Percentiles rank a stretch among this genome's conserved stretches.
phyloP scores from a whole-genome alignment of 1,140 invertebrate genomes.

The Drosophila equinoxialis region DNA sequence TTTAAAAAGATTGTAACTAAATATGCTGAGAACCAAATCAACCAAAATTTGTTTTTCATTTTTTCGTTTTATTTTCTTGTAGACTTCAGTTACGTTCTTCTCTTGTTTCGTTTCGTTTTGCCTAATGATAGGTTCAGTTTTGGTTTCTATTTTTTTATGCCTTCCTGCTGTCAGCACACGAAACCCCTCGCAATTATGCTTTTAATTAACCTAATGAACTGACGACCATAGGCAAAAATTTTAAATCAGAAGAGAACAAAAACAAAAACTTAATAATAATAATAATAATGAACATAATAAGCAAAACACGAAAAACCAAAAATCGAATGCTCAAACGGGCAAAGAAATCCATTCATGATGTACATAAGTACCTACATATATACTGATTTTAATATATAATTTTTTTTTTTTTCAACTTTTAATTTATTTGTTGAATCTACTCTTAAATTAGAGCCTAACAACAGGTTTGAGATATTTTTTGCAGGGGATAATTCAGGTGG shows the following conservation, averaged over 20 bases:
- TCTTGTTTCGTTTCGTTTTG: conserved; percentile 27
- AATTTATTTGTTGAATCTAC: too few species aligned
- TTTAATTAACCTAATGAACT: conserved; percentile 78
- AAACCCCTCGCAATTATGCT: conserved; percentile 60
- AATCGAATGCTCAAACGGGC: neutral
- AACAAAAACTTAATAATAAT: neutral
- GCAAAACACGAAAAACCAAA: neutral
- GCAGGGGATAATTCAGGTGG: too few species aligned
- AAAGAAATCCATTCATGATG: neutral
- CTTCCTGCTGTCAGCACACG: conserved; percentile 60
- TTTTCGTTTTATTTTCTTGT: conserved; percentile 23
- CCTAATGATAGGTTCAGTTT: conserved; percentile 55
- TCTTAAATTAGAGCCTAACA: too few species aligned
- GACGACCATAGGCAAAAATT: conserved; percentile 18
- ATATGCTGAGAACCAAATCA: conserved; percentile 42
- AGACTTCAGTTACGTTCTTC: conserved; percentile 42
- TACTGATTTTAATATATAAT: too few species aligned
- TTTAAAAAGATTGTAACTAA: conserved; percentile 63
- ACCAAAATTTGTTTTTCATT: conserved; percentile 4
- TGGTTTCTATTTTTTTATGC: neutral
- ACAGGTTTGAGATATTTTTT: too few species aligned
- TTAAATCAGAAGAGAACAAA: neutral
- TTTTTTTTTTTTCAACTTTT: too few species aligned
- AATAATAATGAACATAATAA: neutral
- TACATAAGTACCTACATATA: too few species aligned